Percentiles rank a stretch among this genome's conserved stretches.
These are phyloP conservation scores for Nephrotoma appendiculata DNA, from an alignment of 2,888 invertebrate species.

Conservation along the genomic window DNA sequence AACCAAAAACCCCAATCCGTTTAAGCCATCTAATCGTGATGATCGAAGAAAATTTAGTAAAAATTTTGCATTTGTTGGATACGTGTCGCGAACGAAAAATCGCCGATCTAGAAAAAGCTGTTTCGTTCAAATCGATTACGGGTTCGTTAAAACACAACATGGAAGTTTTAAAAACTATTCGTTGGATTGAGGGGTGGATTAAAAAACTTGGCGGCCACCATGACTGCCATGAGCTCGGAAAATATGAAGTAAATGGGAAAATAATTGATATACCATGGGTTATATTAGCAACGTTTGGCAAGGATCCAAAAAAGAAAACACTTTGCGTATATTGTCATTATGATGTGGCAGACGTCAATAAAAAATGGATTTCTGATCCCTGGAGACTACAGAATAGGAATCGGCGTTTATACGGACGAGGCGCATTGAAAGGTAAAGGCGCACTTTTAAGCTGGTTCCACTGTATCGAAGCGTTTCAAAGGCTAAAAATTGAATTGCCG, in stretches of 20 bases:
- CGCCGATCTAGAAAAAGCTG: constrained; percentile 24
- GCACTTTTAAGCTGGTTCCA: constrained; percentile 32
- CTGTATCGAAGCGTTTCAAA: constrained; percentile 26
- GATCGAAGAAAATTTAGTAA: constrained; percentile 25
- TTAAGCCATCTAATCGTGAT: background rate
- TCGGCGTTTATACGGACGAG: constrained; percentile 28
- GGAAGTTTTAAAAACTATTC: constrained; percentile 24
- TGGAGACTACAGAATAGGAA: constrained; percentile 26
- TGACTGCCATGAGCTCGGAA: constrained; percentile 29
- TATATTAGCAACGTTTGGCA: constrained; percentile 24
- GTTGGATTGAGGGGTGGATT: constrained; percentile 28
- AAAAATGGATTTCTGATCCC: constrained; percentile 29
- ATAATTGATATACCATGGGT: constrained; percentile 27
- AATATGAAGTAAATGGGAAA: constrained; percentile 22
- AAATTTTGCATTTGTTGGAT: constrained; percentile 30
- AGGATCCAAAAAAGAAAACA: constrained; percentile 23
- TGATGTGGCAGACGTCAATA: constrained; percentile 29
- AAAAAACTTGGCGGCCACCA: constrained; percentile 27
- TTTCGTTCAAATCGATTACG: constrained; percentile 28
- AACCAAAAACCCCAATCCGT: background rate
- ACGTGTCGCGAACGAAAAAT: constrained; percentile 22
- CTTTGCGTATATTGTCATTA: constrained; percentile 30
- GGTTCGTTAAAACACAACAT: constrained; percentile 21
- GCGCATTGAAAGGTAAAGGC: constrained; percentile 32
- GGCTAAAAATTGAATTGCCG: constrained; percentile 25